Conservation (phyloP, 2,888 invertebrate species). For the Hoplodrina blanda region DNA sequence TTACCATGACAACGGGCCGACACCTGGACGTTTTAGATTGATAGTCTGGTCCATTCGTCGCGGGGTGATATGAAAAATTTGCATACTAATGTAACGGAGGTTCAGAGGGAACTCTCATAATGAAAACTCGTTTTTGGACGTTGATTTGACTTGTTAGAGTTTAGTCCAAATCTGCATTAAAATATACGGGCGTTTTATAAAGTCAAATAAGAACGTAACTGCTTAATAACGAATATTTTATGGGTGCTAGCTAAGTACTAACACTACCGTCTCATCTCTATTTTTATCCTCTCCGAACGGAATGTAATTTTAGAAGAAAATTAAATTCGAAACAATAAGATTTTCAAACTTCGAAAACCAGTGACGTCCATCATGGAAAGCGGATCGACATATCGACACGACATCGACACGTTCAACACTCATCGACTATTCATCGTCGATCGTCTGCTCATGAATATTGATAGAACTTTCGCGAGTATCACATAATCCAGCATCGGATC, state of each 20-base stretch:
- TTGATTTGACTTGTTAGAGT: slow-evolving; percentile 20
- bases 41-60: slow-evolving; percentile 73
- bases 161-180: slow-evolving; percentile 2
- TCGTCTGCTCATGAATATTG: slow-evolving; percentile 84
- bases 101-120: slow-evolving; percentile 71
- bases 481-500: slow-evolving; percentile 79
- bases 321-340: not conserved
- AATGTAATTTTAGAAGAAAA: slow-evolving; percentile 21
- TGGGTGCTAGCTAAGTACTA: not conserved
- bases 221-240: not conserved
- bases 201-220: not conserved
- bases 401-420: slow-evolving; percentile 62
- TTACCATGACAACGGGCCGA: slow-evolving; percentile 76
- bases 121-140: slow-evolving; percentile 68
- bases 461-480: slow-evolving; percentile 80
- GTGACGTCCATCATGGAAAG: slow-evolving; percentile 54
- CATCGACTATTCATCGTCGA: slow-evolving; percentile 84
- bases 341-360: slow-evolving; percentile 41
- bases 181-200: slow-evolving; percentile 8
- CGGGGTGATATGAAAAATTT: slow-evolving; percentile 81
- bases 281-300: not conserved
- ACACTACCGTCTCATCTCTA: not conserved
- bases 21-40: slow-evolving; percentile 80
- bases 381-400: slow-evolving; percentile 64
- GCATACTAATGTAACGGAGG: slow-evolving; percentile 81